Evolutionary conservation across 37 sponge, comb jelly and placozoan genomes (phyloP).

Genomic region (Hormiphora californensis): DNA sequence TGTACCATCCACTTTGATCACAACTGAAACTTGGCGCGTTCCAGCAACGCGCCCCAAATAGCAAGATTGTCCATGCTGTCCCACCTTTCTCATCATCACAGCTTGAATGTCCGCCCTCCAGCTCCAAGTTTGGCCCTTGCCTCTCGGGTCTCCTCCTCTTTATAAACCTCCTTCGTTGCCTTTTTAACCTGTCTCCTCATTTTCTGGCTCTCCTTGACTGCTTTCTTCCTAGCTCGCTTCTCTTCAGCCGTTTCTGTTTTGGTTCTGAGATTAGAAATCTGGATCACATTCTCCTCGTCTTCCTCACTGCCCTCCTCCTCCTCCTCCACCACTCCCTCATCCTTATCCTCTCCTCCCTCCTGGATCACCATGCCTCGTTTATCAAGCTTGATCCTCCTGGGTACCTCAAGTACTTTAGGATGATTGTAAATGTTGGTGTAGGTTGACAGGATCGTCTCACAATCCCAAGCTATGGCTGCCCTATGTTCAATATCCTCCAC

Average conservation of each 20-base stretch:
- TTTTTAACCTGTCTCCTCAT: conserved; percentile 72
- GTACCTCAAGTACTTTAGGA: conserved; percentile 60
- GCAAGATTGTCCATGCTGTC: too few species aligned
- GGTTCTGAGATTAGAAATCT: conserved; percentile 55
- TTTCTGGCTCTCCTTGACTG: conserved; percentile 72
- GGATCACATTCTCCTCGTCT: neutral
- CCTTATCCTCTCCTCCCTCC: neutral
- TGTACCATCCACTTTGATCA: too few species aligned
- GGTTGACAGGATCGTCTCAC: conserved; percentile 73
- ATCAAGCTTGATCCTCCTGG: conserved; percentile 56
- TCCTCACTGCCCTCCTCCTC: conserved; percentile 21
- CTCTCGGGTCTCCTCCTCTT: conserved; percentile 60
- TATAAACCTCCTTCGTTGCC: conserved; percentile 62
- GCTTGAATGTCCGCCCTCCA: neutral
- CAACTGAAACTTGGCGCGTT: too few species aligned
- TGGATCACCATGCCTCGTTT: neutral
- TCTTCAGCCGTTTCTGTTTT: conserved; percentile 74
- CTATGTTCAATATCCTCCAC: conserved; percentile 50
- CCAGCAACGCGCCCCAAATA: too few species aligned
- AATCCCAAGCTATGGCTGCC: conserved; percentile 68
- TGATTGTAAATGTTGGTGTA: conserved; percentile 91
- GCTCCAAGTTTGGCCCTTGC: neutral
- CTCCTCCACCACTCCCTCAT: neutral
- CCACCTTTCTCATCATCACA: too few species aligned
- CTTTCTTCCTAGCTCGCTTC: conserved; percentile 68